These are phyloP conservation scores for Lordiphosa clarofinis DNA, from an alignment of 1,140 invertebrate genomes.

Conservation along the genomic window DNA sequence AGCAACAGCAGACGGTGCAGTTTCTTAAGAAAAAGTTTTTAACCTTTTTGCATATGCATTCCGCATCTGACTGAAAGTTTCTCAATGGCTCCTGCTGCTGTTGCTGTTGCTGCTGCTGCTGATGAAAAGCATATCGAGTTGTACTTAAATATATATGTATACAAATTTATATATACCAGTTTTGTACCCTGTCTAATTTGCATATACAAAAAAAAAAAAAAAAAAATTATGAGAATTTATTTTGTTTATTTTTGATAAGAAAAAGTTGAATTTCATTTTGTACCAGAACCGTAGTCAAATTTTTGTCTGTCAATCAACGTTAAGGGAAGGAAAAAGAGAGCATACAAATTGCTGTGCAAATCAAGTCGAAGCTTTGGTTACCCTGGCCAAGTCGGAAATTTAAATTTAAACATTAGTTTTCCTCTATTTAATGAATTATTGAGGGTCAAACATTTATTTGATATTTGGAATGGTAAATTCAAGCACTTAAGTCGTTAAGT, in stretches of 20 bases:
- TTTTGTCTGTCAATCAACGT: slow-evolving; percentile 11
- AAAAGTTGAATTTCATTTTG: slow-evolving; percentile 12
- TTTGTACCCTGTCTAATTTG: not conserved
- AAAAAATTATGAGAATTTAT: slow-evolving; percentile 2
- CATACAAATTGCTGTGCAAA: not conserved
- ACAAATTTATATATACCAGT: too few species aligned
- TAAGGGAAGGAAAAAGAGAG: not conserved
- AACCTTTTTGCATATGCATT: slow-evolving; percentile 58
- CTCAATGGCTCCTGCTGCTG: too few species aligned
- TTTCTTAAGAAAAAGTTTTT: slow-evolving; percentile 38
- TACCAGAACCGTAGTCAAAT: slow-evolving; percentile 1
- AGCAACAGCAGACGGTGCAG: slow-evolving; percentile 33
- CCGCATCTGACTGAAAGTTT: slow-evolving; percentile 30
- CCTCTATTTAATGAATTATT: too few species aligned
- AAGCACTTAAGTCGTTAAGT: too few species aligned
- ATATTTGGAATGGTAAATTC: too few species aligned
- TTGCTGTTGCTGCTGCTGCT: too few species aligned
- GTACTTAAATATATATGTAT: too few species aligned
- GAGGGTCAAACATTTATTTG: too few species aligned
- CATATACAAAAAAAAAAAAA: not conserved
- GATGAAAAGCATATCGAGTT: too few species aligned
- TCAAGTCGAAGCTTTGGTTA: not conserved
- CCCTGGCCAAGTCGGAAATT: not conserved
- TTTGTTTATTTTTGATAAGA: slow-evolving; percentile 5
- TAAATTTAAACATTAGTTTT: too few species aligned